Conservation (phyloP, 2,888 invertebrate genomes). For the Heteromurus nitidus region DNA sequence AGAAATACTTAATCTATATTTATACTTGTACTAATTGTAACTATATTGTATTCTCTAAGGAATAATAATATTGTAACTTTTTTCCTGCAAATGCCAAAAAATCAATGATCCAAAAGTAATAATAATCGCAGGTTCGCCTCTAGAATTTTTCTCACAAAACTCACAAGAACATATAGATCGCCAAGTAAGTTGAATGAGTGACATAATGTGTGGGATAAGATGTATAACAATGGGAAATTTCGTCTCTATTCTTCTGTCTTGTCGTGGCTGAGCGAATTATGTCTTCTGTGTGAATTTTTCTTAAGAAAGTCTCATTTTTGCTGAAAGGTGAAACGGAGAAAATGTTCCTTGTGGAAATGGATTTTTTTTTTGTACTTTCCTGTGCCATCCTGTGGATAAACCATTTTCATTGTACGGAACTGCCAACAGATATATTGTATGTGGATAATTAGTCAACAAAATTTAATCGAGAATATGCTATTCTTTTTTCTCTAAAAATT, state of each 20-base stretch:
- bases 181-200: background rate
- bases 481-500: too few relatives aligned
- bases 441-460: too few relatives aligned
- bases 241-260: too few relatives aligned
- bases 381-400: conserved; percentile 7
- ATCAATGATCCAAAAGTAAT: conserved; percentile 5
- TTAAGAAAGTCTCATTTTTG: too few relatives aligned
- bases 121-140: background rate
- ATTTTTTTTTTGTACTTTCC: background rate
- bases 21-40: background rate
- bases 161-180: too few relatives aligned
- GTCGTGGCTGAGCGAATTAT: too few relatives aligned
- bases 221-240: too few relatives aligned
- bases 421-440: background rate
- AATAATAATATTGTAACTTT: conserved; percentile 19
- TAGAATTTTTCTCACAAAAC: too few relatives aligned
- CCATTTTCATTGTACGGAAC: background rate
- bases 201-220: background rate
- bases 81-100: conserved; percentile 25
- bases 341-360: too few relatives aligned
- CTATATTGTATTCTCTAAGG: background rate
- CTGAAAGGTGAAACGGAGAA: too few relatives aligned
- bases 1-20: background rate
- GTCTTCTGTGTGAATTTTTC: too few relatives aligned
- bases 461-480: too few relatives aligned